Conservation (phyloP, 2,888 invertebrate genomes). For the Parnassius apollo region DNA sequence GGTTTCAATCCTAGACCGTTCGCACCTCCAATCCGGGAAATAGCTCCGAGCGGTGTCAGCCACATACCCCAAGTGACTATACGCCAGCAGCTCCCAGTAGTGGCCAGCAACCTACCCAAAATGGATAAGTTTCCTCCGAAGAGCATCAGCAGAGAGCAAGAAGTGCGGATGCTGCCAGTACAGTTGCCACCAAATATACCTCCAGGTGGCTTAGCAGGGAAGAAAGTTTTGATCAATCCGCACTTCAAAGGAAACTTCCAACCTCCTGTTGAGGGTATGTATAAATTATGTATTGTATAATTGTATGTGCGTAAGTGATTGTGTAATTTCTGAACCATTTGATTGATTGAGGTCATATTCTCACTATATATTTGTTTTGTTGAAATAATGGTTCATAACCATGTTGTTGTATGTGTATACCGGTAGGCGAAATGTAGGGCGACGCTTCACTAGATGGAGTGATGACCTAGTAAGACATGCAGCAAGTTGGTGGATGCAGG, state of each 20-base stretch:
- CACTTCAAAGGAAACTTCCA: constrained; percentile 83
- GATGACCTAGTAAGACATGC: too few relatives aligned
- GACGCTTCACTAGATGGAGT: too few relatives aligned
- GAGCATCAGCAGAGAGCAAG: constrained; percentile 49
- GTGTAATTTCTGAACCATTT: neutral
- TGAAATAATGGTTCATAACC: too few relatives aligned
- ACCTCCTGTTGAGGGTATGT: constrained; percentile 76
- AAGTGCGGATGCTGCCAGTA: constrained; percentile 69
- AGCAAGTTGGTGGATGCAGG: too few relatives aligned
- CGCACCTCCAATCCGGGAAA: constrained; percentile 47
- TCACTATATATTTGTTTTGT: too few relatives aligned
- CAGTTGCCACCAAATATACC: constrained; percentile 55
- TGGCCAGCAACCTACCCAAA: constrained; percentile 19
- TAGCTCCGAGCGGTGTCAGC: constrained; percentile 44
- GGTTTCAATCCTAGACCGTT: constrained; percentile 39
- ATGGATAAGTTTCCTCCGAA: constrained; percentile 24
- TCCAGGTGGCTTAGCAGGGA: constrained; percentile 67
- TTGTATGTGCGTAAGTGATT: neutral
- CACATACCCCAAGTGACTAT: constrained; percentile 64
- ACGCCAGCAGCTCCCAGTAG: constrained; percentile 45
- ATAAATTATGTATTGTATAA: neutral
- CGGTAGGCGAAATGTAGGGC: too few relatives aligned
- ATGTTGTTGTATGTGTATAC: too few relatives aligned
- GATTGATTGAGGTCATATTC: too few relatives aligned
- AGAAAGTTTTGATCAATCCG: constrained; percentile 85